These are phyloP conservation scores for Tiliacea citrago DNA, from an alignment of 2,888 invertebrate genomes.

Conservation along the genomic window DNA sequence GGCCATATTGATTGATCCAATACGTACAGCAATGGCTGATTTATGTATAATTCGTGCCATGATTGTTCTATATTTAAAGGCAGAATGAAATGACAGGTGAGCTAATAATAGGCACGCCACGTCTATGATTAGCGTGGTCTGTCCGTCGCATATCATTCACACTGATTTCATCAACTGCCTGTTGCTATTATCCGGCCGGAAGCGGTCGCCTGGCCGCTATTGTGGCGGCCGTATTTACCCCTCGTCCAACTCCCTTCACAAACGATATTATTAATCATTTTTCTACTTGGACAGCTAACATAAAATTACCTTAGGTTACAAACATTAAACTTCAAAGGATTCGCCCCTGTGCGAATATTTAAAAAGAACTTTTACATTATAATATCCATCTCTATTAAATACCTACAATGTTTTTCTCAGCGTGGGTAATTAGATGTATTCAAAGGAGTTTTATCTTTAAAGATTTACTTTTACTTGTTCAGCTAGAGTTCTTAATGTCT, in stretches of 20 bases:
- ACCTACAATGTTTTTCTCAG: conserved; percentile 27
- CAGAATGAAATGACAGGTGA: conserved; percentile 13
- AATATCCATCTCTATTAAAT: conserved; percentile 40
- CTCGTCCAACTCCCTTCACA: conserved; percentile 31
- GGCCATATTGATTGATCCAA: conserved; percentile 11
- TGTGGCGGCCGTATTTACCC: conserved; percentile 45
- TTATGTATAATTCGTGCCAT: conserved; percentile 18
- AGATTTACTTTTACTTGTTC: conserved; percentile 31
- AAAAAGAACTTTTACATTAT: conserved; percentile 26
- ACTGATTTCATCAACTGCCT: conserved; percentile 73
- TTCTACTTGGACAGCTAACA: conserved; percentile 44
- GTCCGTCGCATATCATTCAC: conserved; percentile 43
- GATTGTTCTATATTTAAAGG: conserved; percentile 1
- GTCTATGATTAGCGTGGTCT: conserved; percentile 46
- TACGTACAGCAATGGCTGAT: conserved; percentile 17
- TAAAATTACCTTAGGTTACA: conserved; percentile 43
- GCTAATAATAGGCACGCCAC: conserved; percentile 18
- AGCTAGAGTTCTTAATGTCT: conserved; percentile 25
- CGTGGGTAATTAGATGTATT: conserved; percentile 37
- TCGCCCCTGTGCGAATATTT: conserved; percentile 42
- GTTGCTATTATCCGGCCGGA: conserved; percentile 68
- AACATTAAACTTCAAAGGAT: conserved; percentile 52
- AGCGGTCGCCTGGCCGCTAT: conserved; percentile 43
- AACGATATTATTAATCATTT: conserved; percentile 43
- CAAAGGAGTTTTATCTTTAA: conserved; percentile 30